phyloP scores from a whole-genome alignment of 2,888 invertebrate species.

The Megastigmus dorsalis region DNA sequence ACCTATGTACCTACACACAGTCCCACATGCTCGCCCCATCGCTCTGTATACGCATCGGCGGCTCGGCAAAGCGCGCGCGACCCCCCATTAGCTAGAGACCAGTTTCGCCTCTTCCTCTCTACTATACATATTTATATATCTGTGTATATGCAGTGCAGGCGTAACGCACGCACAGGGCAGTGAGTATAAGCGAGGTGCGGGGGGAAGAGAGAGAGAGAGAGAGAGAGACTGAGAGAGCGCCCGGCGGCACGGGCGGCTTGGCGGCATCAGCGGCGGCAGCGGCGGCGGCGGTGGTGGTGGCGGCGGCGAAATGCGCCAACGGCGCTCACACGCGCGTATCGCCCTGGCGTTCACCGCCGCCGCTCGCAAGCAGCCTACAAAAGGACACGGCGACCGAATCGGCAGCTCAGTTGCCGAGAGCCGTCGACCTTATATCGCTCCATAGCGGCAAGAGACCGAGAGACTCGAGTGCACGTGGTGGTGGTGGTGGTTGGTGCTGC shows the following conservation, averaged over 20 bases:
- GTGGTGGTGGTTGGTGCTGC: too few relatives aligned
- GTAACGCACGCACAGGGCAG: background rate
- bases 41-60: conserved; percentile 46
- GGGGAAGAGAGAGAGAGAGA: conserved; percentile 1
- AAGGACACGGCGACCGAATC: conserved; percentile 49
- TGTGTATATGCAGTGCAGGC: conserved; percentile 15
- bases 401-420: conserved; percentile 43
- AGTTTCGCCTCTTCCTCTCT: too few relatives aligned
- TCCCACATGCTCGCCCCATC: too few relatives aligned
- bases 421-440: background rate
- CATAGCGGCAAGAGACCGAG: background rate
- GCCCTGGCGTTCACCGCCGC: background rate
- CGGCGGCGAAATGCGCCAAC: conserved; percentile 45
- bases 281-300: conserved; percentile 19
- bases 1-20: too few relatives aligned
- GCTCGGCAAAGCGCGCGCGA: background rate
- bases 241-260: background rate
- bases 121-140: background rate
- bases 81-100: background rate
- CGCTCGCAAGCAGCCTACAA: conserved; percentile 41
- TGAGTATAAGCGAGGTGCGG: background rate
- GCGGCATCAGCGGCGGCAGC: conserved; percentile 19
- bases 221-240: background rate
- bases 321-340: conserved; percentile 25
- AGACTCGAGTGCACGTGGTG: background rate